phyloP scores from a whole-genome alignment of 2,888 invertebrate genomes.

The Drosophila pegasa region DNA sequence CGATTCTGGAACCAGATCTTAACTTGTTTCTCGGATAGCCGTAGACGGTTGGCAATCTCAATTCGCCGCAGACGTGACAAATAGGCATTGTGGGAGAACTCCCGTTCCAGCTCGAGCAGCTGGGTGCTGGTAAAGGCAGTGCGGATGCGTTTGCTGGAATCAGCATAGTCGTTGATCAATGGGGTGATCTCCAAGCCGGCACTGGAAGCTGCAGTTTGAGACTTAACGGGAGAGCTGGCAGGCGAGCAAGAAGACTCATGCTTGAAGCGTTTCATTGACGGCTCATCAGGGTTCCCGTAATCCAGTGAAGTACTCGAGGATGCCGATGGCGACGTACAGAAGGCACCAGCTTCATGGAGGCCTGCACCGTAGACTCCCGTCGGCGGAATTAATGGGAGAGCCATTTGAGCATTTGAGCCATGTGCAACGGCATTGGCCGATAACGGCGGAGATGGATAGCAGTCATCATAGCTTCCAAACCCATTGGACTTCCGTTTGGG shows the following conservation, averaged over 20 bases:
- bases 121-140: conserved; percentile 97
- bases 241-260: conserved; percentile 80
- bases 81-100: conserved; percentile 96
- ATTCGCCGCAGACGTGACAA: conserved; percentile 94
- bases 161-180: conserved; percentile 85
- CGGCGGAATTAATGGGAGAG: conserved; percentile 31
- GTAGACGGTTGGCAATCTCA: conserved; percentile 95
- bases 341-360: conserved; percentile 65
- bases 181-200: conserved; percentile 73
- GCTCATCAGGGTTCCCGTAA: conserved; percentile 76
- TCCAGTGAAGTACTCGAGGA: conserved; percentile 80
- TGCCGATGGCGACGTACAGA: conserved; percentile 84
- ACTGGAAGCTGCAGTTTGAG: conserved; percentile 16
- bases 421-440: conserved; percentile 57
- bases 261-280: conserved; percentile 71
- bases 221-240: conserved; percentile 75
- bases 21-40: conserved; percentile 96
- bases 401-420: conserved; percentile 30
- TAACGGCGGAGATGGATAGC: conserved; percentile 67
- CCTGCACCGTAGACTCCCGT: conserved; percentile 41
- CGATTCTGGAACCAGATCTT: conserved; percentile 98
- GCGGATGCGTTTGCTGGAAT: conserved; percentile 94
- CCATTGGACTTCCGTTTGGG: conserved; percentile 72
- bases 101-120: conserved; percentile 93
- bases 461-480: conserved; percentile 63